phyloP scores from a whole-genome alignment of 2,113 vertebrate species.

The Hipposideros armiger region DNA sequence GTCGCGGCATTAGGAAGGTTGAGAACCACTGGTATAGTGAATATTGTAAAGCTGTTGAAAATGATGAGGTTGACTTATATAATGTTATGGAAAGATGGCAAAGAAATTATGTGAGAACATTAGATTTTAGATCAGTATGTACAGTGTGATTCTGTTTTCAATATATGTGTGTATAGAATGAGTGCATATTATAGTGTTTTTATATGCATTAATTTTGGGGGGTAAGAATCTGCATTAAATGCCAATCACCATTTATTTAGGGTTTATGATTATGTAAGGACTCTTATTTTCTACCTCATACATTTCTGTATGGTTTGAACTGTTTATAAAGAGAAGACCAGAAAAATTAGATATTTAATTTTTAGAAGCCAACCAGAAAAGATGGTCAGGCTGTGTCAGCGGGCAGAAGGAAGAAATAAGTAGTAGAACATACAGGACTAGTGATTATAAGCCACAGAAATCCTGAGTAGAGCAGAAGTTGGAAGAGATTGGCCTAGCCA shows the following conservation, averaged over 20 bases:
- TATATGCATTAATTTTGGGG: neutral
- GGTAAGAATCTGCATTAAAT: neutral
- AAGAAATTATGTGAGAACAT: neutral
- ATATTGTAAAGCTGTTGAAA: constrained; percentile 6
- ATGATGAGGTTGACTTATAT: neutral
- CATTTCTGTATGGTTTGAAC: neutral
- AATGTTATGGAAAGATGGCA: neutral
- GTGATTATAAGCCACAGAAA: neutral
- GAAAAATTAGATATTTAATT: neutral
- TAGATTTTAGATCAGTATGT: neutral
- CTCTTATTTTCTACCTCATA: neutral
- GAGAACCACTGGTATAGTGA: neutral
- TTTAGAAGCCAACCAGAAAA: neutral
- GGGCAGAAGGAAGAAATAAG: neutral
- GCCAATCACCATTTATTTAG: neutral
- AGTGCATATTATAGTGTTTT: neutral
- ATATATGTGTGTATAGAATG: neutral
- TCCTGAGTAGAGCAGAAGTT: neutral
- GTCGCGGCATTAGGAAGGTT: too few species aligned
- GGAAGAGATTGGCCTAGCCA: neutral
- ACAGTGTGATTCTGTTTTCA: neutral
- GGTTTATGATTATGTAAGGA: neutral
- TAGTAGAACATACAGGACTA: neutral
- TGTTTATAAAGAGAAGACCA: neutral
- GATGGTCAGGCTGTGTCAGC: neutral